phyloP scores from a whole-genome alignment of 2,888 invertebrate species.

The Drosophila pseudotakahashii region DNA sequence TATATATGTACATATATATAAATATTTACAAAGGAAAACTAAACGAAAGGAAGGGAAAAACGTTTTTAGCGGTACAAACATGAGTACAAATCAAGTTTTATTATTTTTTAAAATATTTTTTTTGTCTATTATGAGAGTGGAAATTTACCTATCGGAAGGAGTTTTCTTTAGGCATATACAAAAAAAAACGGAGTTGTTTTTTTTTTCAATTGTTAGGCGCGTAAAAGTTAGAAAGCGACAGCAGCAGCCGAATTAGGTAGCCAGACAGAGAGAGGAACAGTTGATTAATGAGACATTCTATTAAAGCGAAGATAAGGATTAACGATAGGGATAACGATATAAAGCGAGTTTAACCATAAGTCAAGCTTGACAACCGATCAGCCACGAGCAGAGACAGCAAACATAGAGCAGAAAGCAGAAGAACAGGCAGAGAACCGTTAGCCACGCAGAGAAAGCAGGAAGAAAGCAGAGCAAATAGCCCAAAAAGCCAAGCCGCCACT shows the following conservation, averaged over 20 bases:
- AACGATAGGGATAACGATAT: slow-evolving; percentile 59
- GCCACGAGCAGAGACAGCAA: slow-evolving; percentile 16
- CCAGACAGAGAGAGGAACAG: slow-evolving; percentile 26
- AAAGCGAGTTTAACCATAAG: slow-evolving; percentile 53
- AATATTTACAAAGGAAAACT: slow-evolving; percentile 50
- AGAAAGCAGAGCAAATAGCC: slow-evolving; percentile 57
- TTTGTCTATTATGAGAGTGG: slow-evolving; percentile 43
- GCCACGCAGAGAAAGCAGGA: slow-evolving; percentile 26
- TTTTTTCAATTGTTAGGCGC: slow-evolving; percentile 64
- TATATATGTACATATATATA: slow-evolving; percentile 65
- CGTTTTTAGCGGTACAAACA: slow-evolving; percentile 75
- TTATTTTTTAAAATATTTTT: slow-evolving; percentile 43
- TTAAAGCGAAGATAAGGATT: slow-evolving; percentile 36
- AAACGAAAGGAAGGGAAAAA: slow-evolving; percentile 28
- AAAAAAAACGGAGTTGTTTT: slow-evolving; percentile 31
- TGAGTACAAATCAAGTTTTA: slow-evolving; percentile 70
- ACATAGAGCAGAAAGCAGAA: slow-evolving; percentile 7
- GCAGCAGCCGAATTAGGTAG: slow-evolving; percentile 6
- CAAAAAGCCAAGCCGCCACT: slow-evolving; percentile 44
- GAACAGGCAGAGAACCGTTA: slow-evolving; percentile 31
- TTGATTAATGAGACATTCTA: slow-evolving; percentile 36
- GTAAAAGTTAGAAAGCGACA: slow-evolving; percentile 19
- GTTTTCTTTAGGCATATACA: slow-evolving; percentile 47
- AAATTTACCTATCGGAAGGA: slow-evolving; percentile 30
- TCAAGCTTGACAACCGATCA: slow-evolving; percentile 17